A percentile compares a stretch with the other conserved stretches of the same genome.
Evolutionary conservation across 1,140 invertebrate species (phyloP).

Genomic region (Atta cephalotes): DNA sequence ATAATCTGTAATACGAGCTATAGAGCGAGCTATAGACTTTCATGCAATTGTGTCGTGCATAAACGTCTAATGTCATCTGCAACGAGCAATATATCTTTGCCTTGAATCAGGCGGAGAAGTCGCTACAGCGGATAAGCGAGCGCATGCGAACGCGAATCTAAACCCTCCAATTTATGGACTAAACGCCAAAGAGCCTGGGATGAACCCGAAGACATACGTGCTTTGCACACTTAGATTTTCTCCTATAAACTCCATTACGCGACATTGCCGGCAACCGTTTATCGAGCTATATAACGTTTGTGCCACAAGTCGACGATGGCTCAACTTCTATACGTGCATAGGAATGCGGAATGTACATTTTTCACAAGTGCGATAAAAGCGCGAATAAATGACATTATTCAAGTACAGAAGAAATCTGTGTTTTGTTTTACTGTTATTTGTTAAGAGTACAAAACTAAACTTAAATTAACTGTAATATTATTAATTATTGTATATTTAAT

Average conservation of each 20-base stretch:
- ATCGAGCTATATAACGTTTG: slow-evolving; percentile 2
- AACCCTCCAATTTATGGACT: slow-evolving; percentile 40
- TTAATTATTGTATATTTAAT: background rate
- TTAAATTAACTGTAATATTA: background rate
- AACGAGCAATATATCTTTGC: slow-evolving; percentile 41
- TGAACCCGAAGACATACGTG: background rate
- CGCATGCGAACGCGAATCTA: slow-evolving; percentile 27
- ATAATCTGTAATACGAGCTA: slow-evolving; percentile 60
- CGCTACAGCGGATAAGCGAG: background rate
- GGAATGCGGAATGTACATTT: background rate
- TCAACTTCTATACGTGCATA: slow-evolving; percentile 16
- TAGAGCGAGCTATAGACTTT: slow-evolving; percentile 7
- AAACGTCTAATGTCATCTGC: slow-evolving; percentile 38
- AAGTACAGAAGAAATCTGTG: background rate
- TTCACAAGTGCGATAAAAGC: background rate
- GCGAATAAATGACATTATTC: slow-evolving; percentile 1
- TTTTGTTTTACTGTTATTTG: background rate
- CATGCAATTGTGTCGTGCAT: slow-evolving; percentile 7
- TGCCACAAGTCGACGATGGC: background rate
- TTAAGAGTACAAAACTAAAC: background rate
- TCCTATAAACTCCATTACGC: slow-evolving; percentile 26
- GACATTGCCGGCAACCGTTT: slow-evolving; percentile 21
- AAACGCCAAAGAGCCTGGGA: background rate
- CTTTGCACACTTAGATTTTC: slow-evolving; percentile 19
- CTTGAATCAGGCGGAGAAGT: slow-evolving; percentile 7